phyloP scores from a whole-genome alignment of 2,113 vertebrate species.

The Grus americana region DNA sequence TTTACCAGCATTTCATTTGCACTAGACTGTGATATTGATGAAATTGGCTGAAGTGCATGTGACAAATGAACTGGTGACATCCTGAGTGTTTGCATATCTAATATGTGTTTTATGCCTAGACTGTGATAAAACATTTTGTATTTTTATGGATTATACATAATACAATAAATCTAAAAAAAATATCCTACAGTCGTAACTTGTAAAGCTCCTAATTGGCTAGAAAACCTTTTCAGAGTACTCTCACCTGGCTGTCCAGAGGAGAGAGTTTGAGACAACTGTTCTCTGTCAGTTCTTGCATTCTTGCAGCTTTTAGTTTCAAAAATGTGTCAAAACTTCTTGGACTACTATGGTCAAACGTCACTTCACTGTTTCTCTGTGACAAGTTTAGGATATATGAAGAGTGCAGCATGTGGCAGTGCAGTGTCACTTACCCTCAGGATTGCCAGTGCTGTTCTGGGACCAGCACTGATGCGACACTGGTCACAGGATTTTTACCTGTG shows the following conservation, averaged over 20 bases:
- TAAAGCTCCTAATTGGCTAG: background rate
- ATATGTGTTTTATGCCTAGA: background rate
- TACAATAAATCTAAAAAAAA: background rate
- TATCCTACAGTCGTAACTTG: background rate
- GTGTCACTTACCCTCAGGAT: background rate
- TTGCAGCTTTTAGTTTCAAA: background rate
- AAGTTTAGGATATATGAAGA: background rate
- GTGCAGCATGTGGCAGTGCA: accelerated
- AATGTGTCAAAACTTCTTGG: background rate
- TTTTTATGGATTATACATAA: background rate
- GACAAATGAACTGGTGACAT: background rate
- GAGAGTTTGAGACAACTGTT: background rate
- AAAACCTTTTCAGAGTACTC: background rate
- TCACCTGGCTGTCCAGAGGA: background rate
- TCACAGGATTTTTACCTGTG: background rate
- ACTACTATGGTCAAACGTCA: background rate
- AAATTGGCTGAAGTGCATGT: background rate
- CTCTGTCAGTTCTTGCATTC: background rate
- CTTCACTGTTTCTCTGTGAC: background rate
- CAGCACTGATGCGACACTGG: background rate
- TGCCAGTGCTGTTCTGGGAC: background rate
- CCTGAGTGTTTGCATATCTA: background rate
- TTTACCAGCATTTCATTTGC: background rate
- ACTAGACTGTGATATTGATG: background rate
- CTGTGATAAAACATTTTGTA: background rate